Evolutionary conservation across 2,113 vertebrate genomes (phyloP), one percentile per base, ranked within the genome.

Genomic region (Corynorhinus townsendii): DNA sequence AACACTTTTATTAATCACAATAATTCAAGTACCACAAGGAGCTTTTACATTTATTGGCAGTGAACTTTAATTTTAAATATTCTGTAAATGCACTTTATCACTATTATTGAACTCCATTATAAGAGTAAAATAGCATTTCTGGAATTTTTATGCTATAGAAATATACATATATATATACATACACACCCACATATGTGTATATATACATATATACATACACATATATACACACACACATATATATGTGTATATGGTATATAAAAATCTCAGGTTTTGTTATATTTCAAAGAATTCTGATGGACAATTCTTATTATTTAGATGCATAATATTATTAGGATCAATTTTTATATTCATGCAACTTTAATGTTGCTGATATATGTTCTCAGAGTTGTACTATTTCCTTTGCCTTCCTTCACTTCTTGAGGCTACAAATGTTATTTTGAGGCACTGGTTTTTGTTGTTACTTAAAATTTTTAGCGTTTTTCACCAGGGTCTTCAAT

Each of bases 21-120:
- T 77, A 81, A 92, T 95, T 95, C 52, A 38, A 33, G 17, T 86
- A 0, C 24, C 79, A 22, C 56, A 81, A 90, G 22, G 22, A 17
- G 10, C 17, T 76, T 94, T 94, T 90, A 64, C 2, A 20, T 76
- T 86, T 83, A 86, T 35, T 87, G 71, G 5, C 4, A 84, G 16
- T 91, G 66, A 84, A 71, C 24, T 90, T 79, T 87, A 33, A 87
- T 88, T 92, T 96, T 88, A 62, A 88, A 88, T 84, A 28, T 73
- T 92, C 17, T 62, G 24, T 73, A 86, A 95, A 79, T 87, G 73
- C 2, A 40, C 1, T 17, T 94, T 54, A 80, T 59, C 24, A 38
- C 15, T 9, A 4, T 62, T 90, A 77, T 47, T 91, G 71, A 83
- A 76, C 12, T 62, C 15, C 24, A 76, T 76, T 79, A 40, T 89